Percentiles rank a stretch among this genome's conserved stretches.
These are phyloP conservation scores for Fratercula arctica DNA, from an alignment of 2,797 vertebrate species.

Conservation along the genomic window DNA sequence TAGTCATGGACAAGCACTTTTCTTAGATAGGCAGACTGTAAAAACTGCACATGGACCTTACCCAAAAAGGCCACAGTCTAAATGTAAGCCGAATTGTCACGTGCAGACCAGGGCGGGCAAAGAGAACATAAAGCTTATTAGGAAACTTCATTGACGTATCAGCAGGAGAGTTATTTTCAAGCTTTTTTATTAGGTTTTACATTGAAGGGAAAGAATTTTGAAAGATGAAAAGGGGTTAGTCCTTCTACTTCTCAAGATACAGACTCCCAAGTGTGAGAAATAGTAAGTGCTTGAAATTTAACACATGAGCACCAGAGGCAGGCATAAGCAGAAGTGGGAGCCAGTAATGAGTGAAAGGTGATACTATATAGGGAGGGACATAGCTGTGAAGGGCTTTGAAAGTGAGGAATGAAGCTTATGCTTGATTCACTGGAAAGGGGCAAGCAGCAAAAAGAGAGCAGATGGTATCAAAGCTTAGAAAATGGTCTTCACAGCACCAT, in stretches of 20 bases:
- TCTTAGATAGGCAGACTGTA: not conserved
- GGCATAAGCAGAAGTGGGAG: not conserved
- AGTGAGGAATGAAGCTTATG: not conserved
- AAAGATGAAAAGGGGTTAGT: not conserved
- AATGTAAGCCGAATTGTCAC: not conserved
- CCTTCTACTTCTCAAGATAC: not conserved
- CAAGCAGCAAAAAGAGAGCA: not conserved
- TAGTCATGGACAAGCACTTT: not conserved
- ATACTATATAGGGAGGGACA: not conserved
- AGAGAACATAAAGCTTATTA: not conserved
- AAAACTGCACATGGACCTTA: not conserved
- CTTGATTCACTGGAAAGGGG: not conserved
- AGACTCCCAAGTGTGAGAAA: not conserved
- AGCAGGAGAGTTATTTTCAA: not conserved
- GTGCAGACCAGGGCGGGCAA: rapidly evolving
- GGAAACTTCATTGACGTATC: not conserved
- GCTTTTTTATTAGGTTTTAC: not conserved
- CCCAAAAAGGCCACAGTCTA: not conserved
- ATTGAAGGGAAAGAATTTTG: not conserved
- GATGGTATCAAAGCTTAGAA: not conserved
- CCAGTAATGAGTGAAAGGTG: not conserved
- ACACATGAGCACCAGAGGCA: not conserved
- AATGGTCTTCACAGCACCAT: not conserved
- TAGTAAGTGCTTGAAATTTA: not conserved
- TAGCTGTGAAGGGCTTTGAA: not conserved